Evolutionary conservation across 2,888 invertebrate species (phyloP), one percentile per base, ranked within the genome.

Genomic region (Dynastes grantii): DNA sequence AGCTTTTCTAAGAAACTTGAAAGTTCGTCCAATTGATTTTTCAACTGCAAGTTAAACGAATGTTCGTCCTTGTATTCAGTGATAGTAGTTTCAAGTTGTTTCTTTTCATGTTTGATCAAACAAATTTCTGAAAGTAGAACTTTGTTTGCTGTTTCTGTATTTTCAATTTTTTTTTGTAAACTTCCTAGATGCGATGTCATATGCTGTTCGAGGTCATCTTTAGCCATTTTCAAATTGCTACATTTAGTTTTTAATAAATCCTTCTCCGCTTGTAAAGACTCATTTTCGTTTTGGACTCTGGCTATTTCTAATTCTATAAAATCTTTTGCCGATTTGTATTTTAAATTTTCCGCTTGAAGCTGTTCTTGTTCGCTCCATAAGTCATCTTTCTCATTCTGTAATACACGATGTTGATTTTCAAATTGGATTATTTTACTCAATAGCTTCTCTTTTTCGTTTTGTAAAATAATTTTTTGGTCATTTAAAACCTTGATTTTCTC

Each of bases 401-500:
- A 0, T 61, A 45, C 40, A 22, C 73, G 58, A n/a, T 29, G n/a
- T 6, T 67, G 51, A 40, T 67, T 67, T 63, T 61, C 51, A 5
- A 45, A 16, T 70, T 77, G 70, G 8, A 77, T 61, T 22, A 71
- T 61, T 61, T 78, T 64, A 8, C 5, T 63, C 16, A 71, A 73
- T 22, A 78, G 8, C 51, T 63, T 8, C n/a, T 73, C 73, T 53
- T 73, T 78, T 73, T 78, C 68, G 3, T 22, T 45, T 53, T 58
- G 58, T 29, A 76, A 58, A 16, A 16, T 29, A 3, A 9, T 13
- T 27, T 71, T 51, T 37, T 71, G 53, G 2, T 73, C 49, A 55
- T 67, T 76, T 16, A 76, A n/a, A 9, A 27, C 16, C 49, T 76
- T 53, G 11, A 76, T 76, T 55, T 67, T 65, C 2, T 55, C 37